A percentile compares a stretch with the other conserved stretches of the same genome.
These are phyloP conservation scores for Nyctibius grandis DNA, from an alignment of 2,797 vertebrate genomes.

Conservation along the genomic window DNA sequence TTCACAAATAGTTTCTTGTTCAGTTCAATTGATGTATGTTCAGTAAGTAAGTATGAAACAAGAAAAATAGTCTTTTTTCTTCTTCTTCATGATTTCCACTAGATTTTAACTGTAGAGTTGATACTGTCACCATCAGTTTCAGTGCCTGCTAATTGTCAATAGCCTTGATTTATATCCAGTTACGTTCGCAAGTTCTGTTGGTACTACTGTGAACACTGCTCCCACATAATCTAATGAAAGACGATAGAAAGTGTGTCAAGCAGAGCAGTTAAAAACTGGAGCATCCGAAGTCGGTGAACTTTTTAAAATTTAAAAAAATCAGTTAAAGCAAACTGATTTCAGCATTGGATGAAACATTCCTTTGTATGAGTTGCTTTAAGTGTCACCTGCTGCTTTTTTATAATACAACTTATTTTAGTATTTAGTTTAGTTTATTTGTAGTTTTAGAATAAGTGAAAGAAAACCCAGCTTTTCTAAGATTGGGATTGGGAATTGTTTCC, in stretches of 20 bases:
- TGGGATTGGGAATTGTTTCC: not conserved
- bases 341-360: not conserved
- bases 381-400: not conserved
- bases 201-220: not conserved
- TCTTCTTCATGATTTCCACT: not conserved
- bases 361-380: not conserved
- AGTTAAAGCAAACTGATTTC: not conserved
- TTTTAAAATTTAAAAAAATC: not conserved
- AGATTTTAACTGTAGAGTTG: not conserved
- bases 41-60: not conserved
- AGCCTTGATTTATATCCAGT: not conserved
- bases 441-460: not conserved
- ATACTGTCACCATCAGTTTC: not conserved
- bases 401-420: not conserved
- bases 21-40: not conserved
- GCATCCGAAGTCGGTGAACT: not conserved
- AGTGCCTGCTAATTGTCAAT: not conserved
- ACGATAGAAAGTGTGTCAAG: not conserved
- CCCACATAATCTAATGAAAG: not conserved
- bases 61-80: not conserved
- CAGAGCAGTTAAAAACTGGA: not conserved
- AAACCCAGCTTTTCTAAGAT: not conserved
- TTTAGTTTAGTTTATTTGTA: not conserved
- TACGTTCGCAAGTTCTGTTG: not conserved
- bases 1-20: not conserved